Base-by-base conservation (phyloP, 2,888 invertebrate species). In the Belgica antarctica region DNA sequence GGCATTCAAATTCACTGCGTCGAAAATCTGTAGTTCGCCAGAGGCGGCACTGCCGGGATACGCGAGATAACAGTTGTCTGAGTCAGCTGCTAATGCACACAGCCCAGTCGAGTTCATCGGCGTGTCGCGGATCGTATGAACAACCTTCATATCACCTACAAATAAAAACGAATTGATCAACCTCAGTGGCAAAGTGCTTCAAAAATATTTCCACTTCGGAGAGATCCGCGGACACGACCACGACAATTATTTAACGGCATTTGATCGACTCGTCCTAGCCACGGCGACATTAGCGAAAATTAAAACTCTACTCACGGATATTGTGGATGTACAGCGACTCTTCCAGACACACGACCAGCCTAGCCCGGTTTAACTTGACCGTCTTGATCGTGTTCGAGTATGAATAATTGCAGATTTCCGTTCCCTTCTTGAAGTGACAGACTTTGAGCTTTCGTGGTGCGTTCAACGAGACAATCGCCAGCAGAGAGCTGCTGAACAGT, bases 241-340 rank as follows among this genome's bases (percentile, higher is more conserved):
- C n/a, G n/a, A n/a, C n/a, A n/a, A n/a, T n/a, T n/a, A n/a, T n/a
- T n/a, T n/a, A n/a, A n/a, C n/a, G n/a, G n/a, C n/a, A n/a, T n/a
- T n/a, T n/a, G n/a, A n/a, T n/a, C n/a, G n/a, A n/a, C n/a, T n/a
- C n/a, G n/a, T n/a, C n/a, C n/a, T n/a, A n/a, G n/a, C n/a, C n/a
- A n/a, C n/a, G n/a, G n/a, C n/a, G n/a, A n/a, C n/a, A n/a, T n/a
- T n/a, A n/a, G n/a, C n/a, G n/a, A n/a, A n/a, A n/a, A n/a, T n/a
- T n/a, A n/a, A n/a, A n/a, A n/a, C n/a, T n/a, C n/a, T n/a, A n/a
- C n/a, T n/a, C n/a, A 75, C 92, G 89, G 77, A 99, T 96, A 82
- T 96, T 97, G 85, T 99, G 98, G 78, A 99, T 96, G 81, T 96
- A 96, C 74, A 99, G 85, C 75, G 94, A 94, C 80, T 98, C 98